These are phyloP conservation scores for Brachionus rubens DNA, from an alignment of 1,140 invertebrate species.

Conservation along the genomic window DNA sequence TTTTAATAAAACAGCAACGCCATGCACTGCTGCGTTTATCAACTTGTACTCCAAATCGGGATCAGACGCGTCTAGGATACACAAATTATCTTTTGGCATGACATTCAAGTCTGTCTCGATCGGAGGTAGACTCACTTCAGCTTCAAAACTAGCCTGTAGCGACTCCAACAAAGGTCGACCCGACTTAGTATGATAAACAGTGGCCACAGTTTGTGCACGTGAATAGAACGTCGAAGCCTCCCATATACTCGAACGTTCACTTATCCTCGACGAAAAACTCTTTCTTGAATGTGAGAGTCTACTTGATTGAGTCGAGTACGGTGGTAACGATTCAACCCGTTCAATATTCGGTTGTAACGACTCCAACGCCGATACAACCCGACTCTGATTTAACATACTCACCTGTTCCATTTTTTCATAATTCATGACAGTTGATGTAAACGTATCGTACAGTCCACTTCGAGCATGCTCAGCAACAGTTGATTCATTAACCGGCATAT, in stretches of 20 bases:
- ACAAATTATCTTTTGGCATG: constrained; percentile 53
- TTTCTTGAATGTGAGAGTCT: neutral
- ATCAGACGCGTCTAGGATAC: constrained; percentile 56
- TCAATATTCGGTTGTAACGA: constrained; percentile 8
- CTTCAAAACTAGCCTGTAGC: constrained; percentile 7
- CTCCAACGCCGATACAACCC: neutral
- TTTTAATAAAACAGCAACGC: constrained; percentile 46
- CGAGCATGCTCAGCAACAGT: neutral
- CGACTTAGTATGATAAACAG: constrained; percentile 34
- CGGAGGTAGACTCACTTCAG: neutral
- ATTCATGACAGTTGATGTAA: neutral
- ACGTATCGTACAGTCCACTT: neutral
- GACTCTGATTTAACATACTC: neutral
- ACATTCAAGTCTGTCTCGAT: constrained; percentile 22
- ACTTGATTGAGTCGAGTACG: neutral
- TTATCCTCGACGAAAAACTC: neutral
- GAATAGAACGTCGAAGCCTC: constrained; percentile 39
- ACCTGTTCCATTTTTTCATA: neutral
- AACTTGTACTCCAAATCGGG: constrained; percentile 53
- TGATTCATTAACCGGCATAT: neutral
- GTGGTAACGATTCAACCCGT: constrained; percentile 10
- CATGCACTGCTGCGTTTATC: constrained; percentile 56
- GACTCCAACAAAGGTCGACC: constrained; percentile 26
- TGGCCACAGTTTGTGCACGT: constrained; percentile 6
- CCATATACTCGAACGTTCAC: constrained; percentile 32